Evolutionary conservation across 2,797 vertebrate genomes (phyloP), one percentile per base, ranked within the genome.

Genomic region (Sebastes trivittatus): DNA sequence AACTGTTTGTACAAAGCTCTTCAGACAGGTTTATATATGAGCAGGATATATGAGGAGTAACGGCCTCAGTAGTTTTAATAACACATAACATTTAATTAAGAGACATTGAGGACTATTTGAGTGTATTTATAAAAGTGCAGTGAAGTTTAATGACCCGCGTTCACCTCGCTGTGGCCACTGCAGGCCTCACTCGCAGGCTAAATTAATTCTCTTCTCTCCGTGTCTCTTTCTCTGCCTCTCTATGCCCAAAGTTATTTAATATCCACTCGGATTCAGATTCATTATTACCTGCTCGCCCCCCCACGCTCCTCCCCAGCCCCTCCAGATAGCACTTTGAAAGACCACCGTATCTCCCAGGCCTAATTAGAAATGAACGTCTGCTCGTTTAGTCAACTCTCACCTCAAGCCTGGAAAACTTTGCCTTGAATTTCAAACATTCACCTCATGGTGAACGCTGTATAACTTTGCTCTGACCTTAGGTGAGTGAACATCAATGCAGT

Each of bases 401-500:
- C 97, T 97, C 96, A 93, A 97, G 96, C 96, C 96, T 94, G 95
- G 94, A 95, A 97, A 86, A 96, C 94, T 65, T 95, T 94, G 96
- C 96, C 95, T 96, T 96, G 96, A 96, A 97, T 97, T 97, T 97
- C 97, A 97, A 97, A 96, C 95, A 96, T 94, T 67, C 3, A 95
- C 93, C 95, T 94, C 93, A 93, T 90, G 93, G 95, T 94, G 95
- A 9, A 13, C 60, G 34, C 94, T 94, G 92, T 96, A 91, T 97
- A 96, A 97, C 96, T 97, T 97, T 97, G 95, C 94, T 87, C 94
- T 96, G 96, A 97, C 97, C 97, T 97, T 96, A 96, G 95, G 96
- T 93, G 95, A 96, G 96, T 95, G 95, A 95, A 93, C 94, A 94
- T 6, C 14, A 55, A 58, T 46, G 63, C 56, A n/a, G 49, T 4